phyloP scores from a whole-genome alignment of 2,113 vertebrate genomes.

The Phalacrocorax carbo region DNA sequence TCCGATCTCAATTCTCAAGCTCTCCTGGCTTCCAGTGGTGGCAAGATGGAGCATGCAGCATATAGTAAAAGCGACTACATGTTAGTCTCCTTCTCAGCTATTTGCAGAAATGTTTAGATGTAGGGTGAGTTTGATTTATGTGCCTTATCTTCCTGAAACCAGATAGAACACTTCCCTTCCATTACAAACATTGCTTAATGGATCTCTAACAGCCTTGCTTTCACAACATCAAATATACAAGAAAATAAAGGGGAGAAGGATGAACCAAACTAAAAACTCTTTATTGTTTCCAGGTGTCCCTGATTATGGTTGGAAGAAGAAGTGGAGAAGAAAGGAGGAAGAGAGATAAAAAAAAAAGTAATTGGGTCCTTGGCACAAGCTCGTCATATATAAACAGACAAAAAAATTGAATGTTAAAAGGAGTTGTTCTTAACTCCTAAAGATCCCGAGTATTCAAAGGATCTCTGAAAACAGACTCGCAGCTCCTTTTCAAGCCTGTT shows the following conservation, averaged over 20 bases:
- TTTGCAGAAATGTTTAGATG: slow-evolving; percentile 69
- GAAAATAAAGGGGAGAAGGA: slow-evolving; percentile 29
- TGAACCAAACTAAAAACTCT: not conserved
- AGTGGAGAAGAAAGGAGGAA: not conserved
- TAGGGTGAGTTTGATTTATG: slow-evolving; percentile 55
- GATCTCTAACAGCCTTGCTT: slow-evolving; percentile 62
- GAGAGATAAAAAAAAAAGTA: not conserved
- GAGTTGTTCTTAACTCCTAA: not conserved
- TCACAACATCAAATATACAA: slow-evolving; percentile 56
- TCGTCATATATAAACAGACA: slow-evolving; percentile 17
- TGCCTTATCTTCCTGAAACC: slow-evolving; percentile 71
- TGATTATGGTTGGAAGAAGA: slow-evolving; percentile 25
- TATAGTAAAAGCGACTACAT: not conserved
- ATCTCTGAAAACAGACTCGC: not conserved
- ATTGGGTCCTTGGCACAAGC: slow-evolving; percentile 41
- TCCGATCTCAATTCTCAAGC: not conserved
- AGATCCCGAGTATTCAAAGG: not conserved
- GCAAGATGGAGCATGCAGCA: not conserved
- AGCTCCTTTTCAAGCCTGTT: not conserved
- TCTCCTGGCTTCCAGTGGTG: not conserved
- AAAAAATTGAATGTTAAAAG: not conserved
- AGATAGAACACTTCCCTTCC: slow-evolving; percentile 56
- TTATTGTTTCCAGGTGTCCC: slow-evolving; percentile 62
- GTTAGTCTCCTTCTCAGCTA: slow-evolving; percentile 60
- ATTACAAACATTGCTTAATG: slow-evolving; percentile 42